phyloP scores from a whole-genome alignment of 2,888 invertebrate species.

The Caenorhabditis macrosperma region DNA sequence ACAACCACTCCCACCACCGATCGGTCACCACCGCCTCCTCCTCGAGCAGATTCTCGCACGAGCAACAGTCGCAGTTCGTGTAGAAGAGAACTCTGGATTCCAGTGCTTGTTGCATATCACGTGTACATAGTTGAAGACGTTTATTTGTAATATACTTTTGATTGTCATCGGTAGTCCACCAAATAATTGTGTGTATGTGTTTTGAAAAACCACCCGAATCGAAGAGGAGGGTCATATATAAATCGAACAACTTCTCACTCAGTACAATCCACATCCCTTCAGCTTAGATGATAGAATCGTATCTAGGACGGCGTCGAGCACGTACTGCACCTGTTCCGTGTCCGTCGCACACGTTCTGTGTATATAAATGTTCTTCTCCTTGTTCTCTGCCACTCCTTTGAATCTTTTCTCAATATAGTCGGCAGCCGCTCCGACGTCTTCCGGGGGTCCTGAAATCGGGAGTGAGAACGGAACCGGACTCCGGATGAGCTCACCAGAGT shows the following conservation, averaged over 20 bases:
- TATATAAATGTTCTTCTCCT: constrained; percentile 75
- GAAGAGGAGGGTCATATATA: constrained; percentile 1
- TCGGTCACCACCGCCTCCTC: constrained; percentile 20
- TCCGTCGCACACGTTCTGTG: constrained; percentile 78
- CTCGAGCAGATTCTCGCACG: constrained; percentile 17
- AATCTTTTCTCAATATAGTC: constrained; percentile 74
- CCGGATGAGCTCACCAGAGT: constrained; percentile 61
- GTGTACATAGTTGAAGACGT: constrained; percentile 34
- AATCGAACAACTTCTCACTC: constrained; percentile 21
- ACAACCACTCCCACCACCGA: constrained; percentile 24
- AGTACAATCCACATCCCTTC: constrained; percentile 79
- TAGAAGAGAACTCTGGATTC: neutral
- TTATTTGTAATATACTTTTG: constrained; percentile 14
- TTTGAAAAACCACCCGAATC: constrained; percentile 16
- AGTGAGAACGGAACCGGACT: neutral
- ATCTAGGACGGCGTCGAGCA: constrained; percentile 77
- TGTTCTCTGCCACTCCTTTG: constrained; percentile 71
- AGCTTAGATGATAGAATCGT: constrained; percentile 79
- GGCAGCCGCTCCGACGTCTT: constrained; percentile 67
- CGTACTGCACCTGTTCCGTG: constrained; percentile 78
- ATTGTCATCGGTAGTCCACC: constrained; percentile 4
- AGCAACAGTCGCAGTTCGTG: constrained; percentile 54
- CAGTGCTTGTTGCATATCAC: constrained; percentile 15
- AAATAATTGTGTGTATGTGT: constrained; percentile 6
- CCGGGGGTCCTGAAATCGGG: constrained; percentile 63